Base-by-base conservation (phyloP, 1,140 invertebrate genomes). In the Bactericera cockerelli region DNA sequence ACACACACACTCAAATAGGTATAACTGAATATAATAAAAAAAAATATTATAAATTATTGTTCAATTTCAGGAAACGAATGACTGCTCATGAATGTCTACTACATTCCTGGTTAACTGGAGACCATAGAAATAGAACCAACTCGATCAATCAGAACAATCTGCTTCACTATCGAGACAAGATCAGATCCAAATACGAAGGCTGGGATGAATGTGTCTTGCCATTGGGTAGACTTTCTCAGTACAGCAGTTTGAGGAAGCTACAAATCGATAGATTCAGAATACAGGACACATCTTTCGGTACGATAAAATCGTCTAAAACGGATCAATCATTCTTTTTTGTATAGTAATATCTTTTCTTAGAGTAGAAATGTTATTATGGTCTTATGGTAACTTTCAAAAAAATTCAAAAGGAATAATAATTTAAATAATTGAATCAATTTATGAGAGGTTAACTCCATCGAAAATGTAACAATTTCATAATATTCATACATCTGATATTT, bases 201-300 rank as follows among this genome's bases (percentile, higher is more conserved):
- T 99, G 95, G 89, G 84, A 90, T 63, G 87, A 88, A 68, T 97
- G 89, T 68, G 75, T 87, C 54, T 76, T 98, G 66, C 93, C 95
- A 31, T 89, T 99, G 75, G 97, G 96, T 65, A 80, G 94, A 59
- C 78, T 99, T 57, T 89, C 96, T 60, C 95, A 99, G 72, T 99
- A 97, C 74, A 95, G 91, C 53, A 93, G 92, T 11, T 77, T 99
- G n/a, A 81, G 93, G 59, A 99, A 98, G 76, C 76, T 97, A 53
- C 80, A 96, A 59, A 86, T 96, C 66, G 93, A 97, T 63, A 95
- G 95, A 75, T 98, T 94, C 75, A 86, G 86, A 70, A 97, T 99
- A 55, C 87, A 95, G 68, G 94, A 98, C 65, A 83, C 90, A 63
- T 90, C 87, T 65, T 95, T 98, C 70, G 91, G 87, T 90, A 72